These are phyloP conservation scores for Coelopa frigida DNA, from an alignment of 1,140 invertebrate genomes.

Conservation along the genomic window DNA sequence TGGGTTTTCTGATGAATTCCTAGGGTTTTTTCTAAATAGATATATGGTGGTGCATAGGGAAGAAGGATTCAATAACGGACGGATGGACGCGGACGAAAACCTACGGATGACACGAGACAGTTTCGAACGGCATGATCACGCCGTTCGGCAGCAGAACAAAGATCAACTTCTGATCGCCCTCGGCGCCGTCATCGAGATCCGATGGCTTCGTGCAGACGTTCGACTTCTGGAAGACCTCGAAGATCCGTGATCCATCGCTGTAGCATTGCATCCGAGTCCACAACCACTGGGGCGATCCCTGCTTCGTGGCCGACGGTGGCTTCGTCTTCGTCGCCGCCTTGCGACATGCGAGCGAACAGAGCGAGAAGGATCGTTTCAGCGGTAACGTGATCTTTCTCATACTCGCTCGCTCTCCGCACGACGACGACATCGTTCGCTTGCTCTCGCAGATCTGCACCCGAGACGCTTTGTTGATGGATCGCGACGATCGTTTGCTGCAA, in stretches of 20 bases:
- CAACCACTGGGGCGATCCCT: conserved; percentile 3
- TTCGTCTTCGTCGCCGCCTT: conserved; percentile 9
- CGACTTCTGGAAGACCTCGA: conserved; percentile 14
- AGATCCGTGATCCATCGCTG: conserved; percentile 7
- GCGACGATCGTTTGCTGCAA: not conserved
- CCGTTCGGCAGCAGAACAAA: conserved; percentile 12
- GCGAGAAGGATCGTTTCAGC: conserved; percentile 10
- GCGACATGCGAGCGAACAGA: conserved; percentile 13
- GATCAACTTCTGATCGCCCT: conserved; percentile 3
- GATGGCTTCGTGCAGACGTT: conserved; percentile 8
- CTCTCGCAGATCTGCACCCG: conserved; percentile 1
- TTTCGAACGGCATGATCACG: conserved; percentile 14
- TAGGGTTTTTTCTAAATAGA: no score
- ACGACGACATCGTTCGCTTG: no score
- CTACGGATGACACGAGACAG: no score
- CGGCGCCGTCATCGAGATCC: conserved; percentile 10
- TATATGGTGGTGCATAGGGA: no score
- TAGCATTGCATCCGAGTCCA: conserved; percentile 9
- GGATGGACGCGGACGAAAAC: no score
- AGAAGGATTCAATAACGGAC: no score
- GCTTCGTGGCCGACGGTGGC: not conserved
- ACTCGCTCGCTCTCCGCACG: no score
- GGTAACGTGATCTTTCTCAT: no score
- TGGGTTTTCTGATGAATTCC: no score
- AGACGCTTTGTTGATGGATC: not conserved